phyloP scores from a whole-genome alignment of 2,113 vertebrate species.

The Blennius ocellaris region DNA sequence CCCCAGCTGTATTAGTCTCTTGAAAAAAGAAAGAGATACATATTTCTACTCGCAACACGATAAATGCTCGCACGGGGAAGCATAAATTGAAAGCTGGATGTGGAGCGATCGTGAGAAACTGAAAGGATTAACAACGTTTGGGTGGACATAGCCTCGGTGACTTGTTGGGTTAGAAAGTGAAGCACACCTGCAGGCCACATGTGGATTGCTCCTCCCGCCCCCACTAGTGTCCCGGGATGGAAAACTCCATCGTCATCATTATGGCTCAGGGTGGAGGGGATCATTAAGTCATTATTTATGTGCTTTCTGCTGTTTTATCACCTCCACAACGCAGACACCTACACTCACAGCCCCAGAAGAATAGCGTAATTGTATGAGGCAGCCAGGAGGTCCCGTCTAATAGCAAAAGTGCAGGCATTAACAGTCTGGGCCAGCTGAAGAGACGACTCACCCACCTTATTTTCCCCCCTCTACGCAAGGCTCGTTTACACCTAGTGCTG shows the following conservation, averaged over 20 bases:
- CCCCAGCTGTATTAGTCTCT: slow-evolving; percentile 15
- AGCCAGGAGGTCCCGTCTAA: slow-evolving; percentile 58
- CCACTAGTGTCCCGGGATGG: slow-evolving; percentile 28
- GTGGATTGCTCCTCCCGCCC: slow-evolving; percentile 49
- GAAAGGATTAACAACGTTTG: not conserved
- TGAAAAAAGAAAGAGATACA: not conserved
- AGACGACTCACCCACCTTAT: slow-evolving; percentile 14
- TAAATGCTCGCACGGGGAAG: not conserved
- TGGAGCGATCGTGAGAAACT: not conserved
- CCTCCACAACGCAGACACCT: slow-evolving; percentile 70
- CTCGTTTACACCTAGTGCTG: slow-evolving; percentile 65
- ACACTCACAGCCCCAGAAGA: slow-evolving; percentile 62
- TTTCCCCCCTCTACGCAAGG: slow-evolving; percentile 15
- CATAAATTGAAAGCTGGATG: not conserved
- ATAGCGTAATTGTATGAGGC: slow-evolving; percentile 73
- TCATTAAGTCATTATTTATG: slow-evolving; percentile 84
- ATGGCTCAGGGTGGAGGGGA: slow-evolving; percentile 71
- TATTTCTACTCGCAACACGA: slow-evolving; percentile 8
- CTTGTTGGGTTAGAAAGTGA: slow-evolving; percentile 31
- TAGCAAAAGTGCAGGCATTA: slow-evolving; percentile 70
- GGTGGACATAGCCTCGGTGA: not conserved
- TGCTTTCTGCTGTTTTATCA: slow-evolving; percentile 79
- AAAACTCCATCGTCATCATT: slow-evolving; percentile 77
- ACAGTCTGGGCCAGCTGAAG: slow-evolving; percentile 63
- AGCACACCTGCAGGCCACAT: slow-evolving; percentile 83